These are phyloP conservation scores for Athalia circularis DNA, from an alignment of 2,888 invertebrate genomes.

Conservation along the genomic window DNA sequence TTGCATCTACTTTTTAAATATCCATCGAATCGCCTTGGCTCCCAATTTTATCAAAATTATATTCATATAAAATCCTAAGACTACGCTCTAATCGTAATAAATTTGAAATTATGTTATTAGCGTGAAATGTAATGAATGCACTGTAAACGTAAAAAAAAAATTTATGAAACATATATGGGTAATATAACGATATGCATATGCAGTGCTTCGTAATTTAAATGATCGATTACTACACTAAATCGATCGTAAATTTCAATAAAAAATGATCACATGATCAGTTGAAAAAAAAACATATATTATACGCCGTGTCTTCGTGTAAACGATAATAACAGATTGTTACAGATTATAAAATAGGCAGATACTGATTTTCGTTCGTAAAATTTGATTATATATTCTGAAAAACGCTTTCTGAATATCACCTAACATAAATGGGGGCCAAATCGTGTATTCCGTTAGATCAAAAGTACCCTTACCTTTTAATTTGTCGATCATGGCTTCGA, in stretches of 20 bases:
- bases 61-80: conserved; percentile 10
- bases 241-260: neutral
- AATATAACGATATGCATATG: neutral
- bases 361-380: neutral
- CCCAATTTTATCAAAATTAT: neutral
- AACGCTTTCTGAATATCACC: neutral
- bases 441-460: neutral
- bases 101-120: conserved; percentile 12
- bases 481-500: conserved; percentile 70
- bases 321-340: too few species aligned
- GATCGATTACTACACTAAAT: neutral
- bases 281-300: too few species aligned
- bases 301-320: too few species aligned
- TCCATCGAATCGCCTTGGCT: neutral
- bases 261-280: too few species aligned
- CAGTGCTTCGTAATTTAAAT: neutral
- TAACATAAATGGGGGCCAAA: neutral
- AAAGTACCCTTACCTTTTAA: conserved; percentile 64
- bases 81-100: conserved; percentile 16
- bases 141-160: neutral
- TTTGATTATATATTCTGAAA: neutral
- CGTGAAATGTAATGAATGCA: conserved; percentile 10
- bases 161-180: neutral
- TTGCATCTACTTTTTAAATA: conserved; percentile 1
- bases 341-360: too few species aligned